These are phyloP conservation scores for Phylloscopus trochilus DNA, from an alignment of 2,113 vertebrate genomes.

Conservation along the genomic window DNA sequence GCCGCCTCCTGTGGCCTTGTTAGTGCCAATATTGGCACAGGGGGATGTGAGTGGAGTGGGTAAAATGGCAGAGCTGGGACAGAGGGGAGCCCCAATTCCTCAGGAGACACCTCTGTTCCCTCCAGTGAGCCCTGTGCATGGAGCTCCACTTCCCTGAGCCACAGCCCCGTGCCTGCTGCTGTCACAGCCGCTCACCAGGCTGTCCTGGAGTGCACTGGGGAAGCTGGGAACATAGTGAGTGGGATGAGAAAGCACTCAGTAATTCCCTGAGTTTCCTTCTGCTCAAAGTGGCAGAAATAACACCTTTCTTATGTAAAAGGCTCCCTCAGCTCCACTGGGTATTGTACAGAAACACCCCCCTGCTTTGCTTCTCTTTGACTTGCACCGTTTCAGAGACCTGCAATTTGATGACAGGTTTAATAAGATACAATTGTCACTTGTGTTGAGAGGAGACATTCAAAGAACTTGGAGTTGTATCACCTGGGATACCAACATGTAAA, in stretches of 20 bases:
- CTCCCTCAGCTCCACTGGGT: neutral
- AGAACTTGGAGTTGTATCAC: slow-evolving; percentile 27
- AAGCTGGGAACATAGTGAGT: neutral
- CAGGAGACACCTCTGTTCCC: fast-evolving
- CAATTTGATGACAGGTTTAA: slow-evolving; percentile 53
- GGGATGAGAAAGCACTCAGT: neutral
- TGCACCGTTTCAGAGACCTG: neutral
- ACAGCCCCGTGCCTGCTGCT: neutral
- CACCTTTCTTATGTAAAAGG: slow-evolving; percentile 12
- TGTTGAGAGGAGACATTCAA: slow-evolving; percentile 15
- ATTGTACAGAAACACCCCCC: neutral
- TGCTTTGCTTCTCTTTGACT: neutral
- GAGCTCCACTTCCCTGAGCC: neutral
- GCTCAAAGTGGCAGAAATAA: neutral
- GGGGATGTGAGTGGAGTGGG: fast-evolving
- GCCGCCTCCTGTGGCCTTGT: neutral
- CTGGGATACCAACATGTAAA: neutral
- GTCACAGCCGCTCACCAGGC: neutral
- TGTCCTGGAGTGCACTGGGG: neutral
- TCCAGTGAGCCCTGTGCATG: fast-evolving
- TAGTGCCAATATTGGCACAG: neutral
- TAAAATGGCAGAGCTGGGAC: neutral
- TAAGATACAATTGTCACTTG: neutral
- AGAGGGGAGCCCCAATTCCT: neutral
- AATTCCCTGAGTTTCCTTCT: neutral